A percentile compares a stretch with the other conserved stretches of the same genome.
Evolutionary conservation across 2,888 invertebrate genomes (phyloP).

Genomic region (Lapara coniferarum): DNA sequence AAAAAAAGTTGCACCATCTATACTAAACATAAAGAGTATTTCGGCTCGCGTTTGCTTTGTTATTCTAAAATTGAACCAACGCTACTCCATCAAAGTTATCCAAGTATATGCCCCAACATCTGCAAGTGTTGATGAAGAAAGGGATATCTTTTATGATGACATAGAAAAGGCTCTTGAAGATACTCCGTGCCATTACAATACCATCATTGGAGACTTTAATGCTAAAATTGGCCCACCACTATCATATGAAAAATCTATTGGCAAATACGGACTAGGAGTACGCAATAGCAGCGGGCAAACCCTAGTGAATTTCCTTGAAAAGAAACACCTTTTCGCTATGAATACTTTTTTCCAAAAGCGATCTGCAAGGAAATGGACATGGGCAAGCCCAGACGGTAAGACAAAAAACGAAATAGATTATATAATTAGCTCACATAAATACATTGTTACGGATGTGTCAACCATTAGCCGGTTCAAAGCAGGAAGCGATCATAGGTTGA

Average conservation of each 20-base stretch:
- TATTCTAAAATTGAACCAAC: not conserved
- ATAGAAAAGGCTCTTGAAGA: not conserved
- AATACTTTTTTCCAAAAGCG: not conserved
- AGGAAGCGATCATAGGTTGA: no score
- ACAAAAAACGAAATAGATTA: not conserved
- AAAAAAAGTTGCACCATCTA: not conserved
- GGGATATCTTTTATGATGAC: not conserved
- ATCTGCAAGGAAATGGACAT: not conserved
- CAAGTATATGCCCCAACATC: not conserved
- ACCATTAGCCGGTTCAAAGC: no score
- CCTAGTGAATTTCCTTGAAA: not conserved
- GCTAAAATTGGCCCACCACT: not conserved
- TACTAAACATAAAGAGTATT: not conserved
- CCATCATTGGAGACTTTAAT: not conserved
- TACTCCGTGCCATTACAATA: not conserved
- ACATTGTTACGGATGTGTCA: not conserved
- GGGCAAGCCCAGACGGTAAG: not conserved
- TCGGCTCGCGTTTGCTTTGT: not conserved
- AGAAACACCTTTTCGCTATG: not conserved
- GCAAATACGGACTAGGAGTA: not conserved
- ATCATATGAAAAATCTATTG: not conserved
- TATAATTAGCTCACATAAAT: not conserved
- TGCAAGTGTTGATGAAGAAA: not conserved
- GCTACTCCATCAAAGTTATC: not conserved
- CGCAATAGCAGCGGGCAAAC: not conserved